Evolutionary conservation across 2,113 vertebrate species (phyloP), one percentile per base, ranked within the genome.

Genomic region (Podarcis raffonei): DNA sequence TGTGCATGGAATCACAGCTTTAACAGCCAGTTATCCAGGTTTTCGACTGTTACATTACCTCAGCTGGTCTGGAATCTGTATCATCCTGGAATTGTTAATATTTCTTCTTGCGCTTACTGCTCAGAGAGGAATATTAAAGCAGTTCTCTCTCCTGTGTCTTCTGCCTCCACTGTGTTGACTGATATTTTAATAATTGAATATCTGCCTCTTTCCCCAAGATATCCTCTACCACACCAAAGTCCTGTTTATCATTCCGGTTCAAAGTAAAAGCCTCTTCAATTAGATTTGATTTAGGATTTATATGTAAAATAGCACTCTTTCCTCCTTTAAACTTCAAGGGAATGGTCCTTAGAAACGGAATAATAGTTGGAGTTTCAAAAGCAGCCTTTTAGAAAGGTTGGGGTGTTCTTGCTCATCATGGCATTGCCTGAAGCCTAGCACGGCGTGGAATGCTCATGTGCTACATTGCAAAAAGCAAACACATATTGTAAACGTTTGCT

Each of bases 11-110:
- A 81, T 35, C 22, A 30, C 18, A 87, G n/a, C 12, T 57, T 25
- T 2, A 0, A 62, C 59, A 62, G 18, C 30, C 22, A 12, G 5
- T 71, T 69, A 18, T 32, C 0, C 0, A 59, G 2, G 0, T 5
- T 66, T 89, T 79, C 39, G 3, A 20, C 30, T n/a, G 79, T 57
- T 85, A 37, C 1, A 4, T 39, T 16, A 80, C 74, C 59, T 74
- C 5, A 81, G 66, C 20, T 74, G 15, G 80, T 72, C 35, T 22
- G 71, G 35, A 83, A 66, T 66, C 57, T 84, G 57, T 66, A 66
- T 35, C 23, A 75, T 53, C 57, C 30, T n/a, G 12, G 39, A 74
- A 85, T 59, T 27, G 39, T 84, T 77, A 68, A 81, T 75, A 37
- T 88, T 81, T 85, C 48, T 69, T n/a, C 39, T 59, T 85, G 65